These are phyloP conservation scores for Hemicordylus capensis DNA, from an alignment of 2,113 vertebrate species.

Conservation along the genomic window DNA sequence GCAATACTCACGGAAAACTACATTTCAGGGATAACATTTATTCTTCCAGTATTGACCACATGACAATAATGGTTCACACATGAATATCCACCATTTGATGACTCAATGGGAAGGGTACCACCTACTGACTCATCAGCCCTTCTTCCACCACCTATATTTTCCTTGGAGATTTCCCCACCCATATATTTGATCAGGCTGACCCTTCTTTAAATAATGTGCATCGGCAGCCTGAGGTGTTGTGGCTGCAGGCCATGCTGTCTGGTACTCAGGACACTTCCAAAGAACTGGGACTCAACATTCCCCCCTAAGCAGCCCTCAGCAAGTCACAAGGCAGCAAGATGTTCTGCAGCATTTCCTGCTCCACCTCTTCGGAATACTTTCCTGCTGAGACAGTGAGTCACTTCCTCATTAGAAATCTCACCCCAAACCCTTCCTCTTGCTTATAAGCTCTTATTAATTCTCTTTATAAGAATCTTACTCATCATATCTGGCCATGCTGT, in stretches of 20 bases:
- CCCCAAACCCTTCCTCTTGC: slow-evolving; percentile 63
- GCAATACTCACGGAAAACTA: neutral
- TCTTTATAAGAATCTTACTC: slow-evolving; percentile 66
- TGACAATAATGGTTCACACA: neutral
- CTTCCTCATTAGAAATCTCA: slow-evolving; percentile 70
- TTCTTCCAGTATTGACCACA: neutral
- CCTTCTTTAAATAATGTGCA: slow-evolving; percentile 24
- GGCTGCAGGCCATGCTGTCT: neutral
- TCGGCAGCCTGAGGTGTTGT: slow-evolving; percentile 12
- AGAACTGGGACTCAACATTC: slow-evolving; percentile 41
- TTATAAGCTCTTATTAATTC: slow-evolving; percentile 70
- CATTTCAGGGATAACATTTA: neutral
- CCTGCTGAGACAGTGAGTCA: slow-evolving; percentile 71
- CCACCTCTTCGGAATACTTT: slow-evolving; percentile 68
- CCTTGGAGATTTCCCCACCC: slow-evolving; percentile 35
- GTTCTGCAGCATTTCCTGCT: slow-evolving; percentile 65
- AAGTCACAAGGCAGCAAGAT: slow-evolving; percentile 42
- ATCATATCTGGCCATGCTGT: slow-evolving; percentile 20
- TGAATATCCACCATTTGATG: neutral
- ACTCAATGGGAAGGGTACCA: too few species aligned
- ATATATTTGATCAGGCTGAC: slow-evolving; percentile 46
- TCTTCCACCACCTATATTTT: slow-evolving; percentile 62
- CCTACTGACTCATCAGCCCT: slow-evolving; percentile 65
- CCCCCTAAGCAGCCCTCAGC: slow-evolving; percentile 51
- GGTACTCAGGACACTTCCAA: slow-evolving; percentile 5